phyloP scores from a whole-genome alignment of 2,797 vertebrate genomes.

The Monodelphis domestica region DNA sequence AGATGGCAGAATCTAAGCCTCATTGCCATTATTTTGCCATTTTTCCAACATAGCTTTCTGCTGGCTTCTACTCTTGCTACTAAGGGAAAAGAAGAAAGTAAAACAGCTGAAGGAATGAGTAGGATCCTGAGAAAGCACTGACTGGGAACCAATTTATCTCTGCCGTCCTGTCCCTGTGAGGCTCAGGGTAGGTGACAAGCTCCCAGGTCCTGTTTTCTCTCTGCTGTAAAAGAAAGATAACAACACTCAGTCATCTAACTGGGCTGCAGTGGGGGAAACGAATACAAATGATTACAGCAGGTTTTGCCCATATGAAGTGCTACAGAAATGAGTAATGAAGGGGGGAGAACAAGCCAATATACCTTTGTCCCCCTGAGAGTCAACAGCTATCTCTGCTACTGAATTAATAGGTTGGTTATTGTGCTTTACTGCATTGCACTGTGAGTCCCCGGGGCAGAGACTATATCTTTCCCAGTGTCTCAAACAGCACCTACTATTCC shows the following conservation, averaged over 20 bases:
- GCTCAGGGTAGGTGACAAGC: not conserved
- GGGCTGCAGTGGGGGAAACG: not conserved
- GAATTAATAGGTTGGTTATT: not conserved
- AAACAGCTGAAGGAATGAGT: not conserved
- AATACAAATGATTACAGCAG: not conserved
- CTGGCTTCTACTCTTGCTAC: not conserved
- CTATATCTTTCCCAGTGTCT: not conserved
- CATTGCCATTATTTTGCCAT: not conserved
- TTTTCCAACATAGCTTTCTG: not conserved
- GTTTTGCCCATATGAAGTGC: not conserved
- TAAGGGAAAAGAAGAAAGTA: not conserved
- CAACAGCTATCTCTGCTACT: not conserved
- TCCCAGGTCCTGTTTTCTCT: not conserved
- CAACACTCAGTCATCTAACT: not conserved
- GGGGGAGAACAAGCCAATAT: not conserved
- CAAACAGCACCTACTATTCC: not conserved
- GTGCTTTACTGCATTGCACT: not conserved
- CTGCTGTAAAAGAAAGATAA: not conserved
- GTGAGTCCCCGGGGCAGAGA: not conserved
- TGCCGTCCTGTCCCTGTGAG: not conserved
- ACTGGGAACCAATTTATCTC: not conserved
- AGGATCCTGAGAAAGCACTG: not conserved
- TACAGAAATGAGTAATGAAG: not conserved
- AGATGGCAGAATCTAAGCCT: not conserved
- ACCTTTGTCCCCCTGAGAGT: not conserved